Base-by-base conservation (phyloP, 2,888 invertebrate species). In the Platynereis dumerilii region DNA sequence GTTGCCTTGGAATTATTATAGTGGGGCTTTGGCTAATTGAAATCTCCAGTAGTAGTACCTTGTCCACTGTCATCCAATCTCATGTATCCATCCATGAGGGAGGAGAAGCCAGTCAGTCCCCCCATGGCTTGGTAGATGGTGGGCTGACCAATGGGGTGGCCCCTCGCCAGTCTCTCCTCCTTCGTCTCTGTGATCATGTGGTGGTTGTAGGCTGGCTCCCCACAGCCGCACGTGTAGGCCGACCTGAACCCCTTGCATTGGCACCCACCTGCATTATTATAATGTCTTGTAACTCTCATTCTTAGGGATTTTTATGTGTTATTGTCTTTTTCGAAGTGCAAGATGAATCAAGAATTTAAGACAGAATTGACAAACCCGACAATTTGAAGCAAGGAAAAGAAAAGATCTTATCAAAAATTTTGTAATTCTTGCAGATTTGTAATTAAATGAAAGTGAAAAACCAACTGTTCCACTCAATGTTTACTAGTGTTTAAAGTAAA, bases 61-160 rank as follows among this genome's bases (percentile, higher is more conserved):
- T 70, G 66, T 12, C 83, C 83, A 66, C 82, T 82, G 2, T 80
- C 79, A 59, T 83, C 83, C 26, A 83, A 74, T 64, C 83, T 69
- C 69, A 76, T 66, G 67, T 82, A 81, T 1, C 83, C 83, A 48
- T 82, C 81, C 24, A 80, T 79, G 58, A 83, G 63, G 1, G 83
- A 83, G 2, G 80, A 80, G 72, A 81, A 83, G 2, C 83, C 83
- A 3, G 83, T 83, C 24, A 83, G 64, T 2, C 83, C 83, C 5
- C 83, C 83, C 83, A 83, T 83, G 20, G 82, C 83, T 54, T 80
- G 76, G 67, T 81, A 83, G 0, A 78, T 79, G 10, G 76, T 76
- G 42, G 77, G 77, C 64, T 80, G 76, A 1, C 82, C 82, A 5
- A 82, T 72, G 0, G 83, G 83, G 64, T 81, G 81, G 3, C 82